Base-by-base conservation (phyloP, 1,140 invertebrate genomes). In the Linepithema humile region DNA sequence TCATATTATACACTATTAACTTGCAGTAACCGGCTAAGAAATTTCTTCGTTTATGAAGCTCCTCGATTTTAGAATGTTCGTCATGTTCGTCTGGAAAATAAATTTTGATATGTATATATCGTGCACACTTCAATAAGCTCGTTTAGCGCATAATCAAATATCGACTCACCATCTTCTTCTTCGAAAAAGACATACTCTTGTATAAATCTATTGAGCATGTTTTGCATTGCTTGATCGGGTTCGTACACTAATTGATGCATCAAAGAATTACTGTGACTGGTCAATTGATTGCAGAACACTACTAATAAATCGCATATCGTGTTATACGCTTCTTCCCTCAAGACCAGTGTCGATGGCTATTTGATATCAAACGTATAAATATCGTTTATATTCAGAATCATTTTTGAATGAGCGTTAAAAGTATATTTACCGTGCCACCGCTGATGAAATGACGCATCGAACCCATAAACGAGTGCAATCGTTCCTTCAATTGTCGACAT, bases 1-100 rank as follows among this genome's bases (percentile, higher is more conserved):
- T 96, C 84, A 99, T 97, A 93, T 99, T 99, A 94, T 99, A 99
- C 53, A 99, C 98, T 88, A 99, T 97, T 26, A 99, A 95, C 95
- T 99, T 99, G 94, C 98, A 99, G 94, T 98, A 99, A 62, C 98
- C 98, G 1, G 99, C 98, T 62, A 99, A 95, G 92, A 99, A 98
- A 92, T 99, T 99, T 88, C 99, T 95, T 82, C 98, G 96, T 94
- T 99, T 99, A 94, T 99, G 99, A 26, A 99, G 94, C 91, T 99
- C 98, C 95, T 99, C 98, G 90, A 99, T 99, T 89, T 97, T 97
- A 0, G 96, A 96, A 94, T 99, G 98, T 92, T 99, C 98, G 94
- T 99, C 99, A 91, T 97, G 97, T 89, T 96, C 96, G 84, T 97
- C 97, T 96, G 4, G 2, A 20, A 85, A 67, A 55, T 40, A 53